Percentiles rank a stretch among this genome's conserved stretches.
Conservation (phyloP, 2,888 invertebrate genomes). For the Lithodes maja region DNA sequence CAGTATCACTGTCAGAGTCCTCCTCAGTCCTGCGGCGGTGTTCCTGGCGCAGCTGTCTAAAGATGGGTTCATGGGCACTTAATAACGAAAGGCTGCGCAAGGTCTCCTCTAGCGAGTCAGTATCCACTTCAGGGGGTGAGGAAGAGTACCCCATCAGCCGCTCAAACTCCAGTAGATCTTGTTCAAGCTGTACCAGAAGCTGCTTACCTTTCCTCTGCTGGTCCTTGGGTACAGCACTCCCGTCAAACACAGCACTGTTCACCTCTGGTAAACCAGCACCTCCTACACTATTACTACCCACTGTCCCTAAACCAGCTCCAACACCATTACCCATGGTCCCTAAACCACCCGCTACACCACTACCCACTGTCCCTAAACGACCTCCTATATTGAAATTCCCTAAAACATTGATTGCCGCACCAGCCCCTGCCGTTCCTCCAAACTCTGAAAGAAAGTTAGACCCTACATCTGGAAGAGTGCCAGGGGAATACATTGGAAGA, state of each 20-base stretch:
- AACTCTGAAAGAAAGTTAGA: conserved; percentile 44
- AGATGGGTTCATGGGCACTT: conserved; percentile 30
- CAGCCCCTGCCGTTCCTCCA: neutral
- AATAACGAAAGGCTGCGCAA: conserved; percentile 55
- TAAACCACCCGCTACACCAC: neutral
- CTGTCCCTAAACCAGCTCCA: neutral
- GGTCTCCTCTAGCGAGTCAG: conserved; percentile 64
- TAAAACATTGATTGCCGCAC: neutral
- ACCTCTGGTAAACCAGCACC: conserved; percentile 28
- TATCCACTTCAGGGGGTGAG: conserved; percentile 64
- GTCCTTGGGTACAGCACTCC: conserved; percentile 54
- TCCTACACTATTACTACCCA: neutral
- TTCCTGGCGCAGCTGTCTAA: conserved; percentile 26
- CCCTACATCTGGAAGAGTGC: conserved; percentile 49
- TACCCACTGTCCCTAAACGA: neutral
- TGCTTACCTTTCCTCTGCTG: conserved; percentile 62
- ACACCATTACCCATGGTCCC: neutral
- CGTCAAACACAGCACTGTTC: conserved; percentile 43
- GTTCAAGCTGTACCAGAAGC: conserved; percentile 63
- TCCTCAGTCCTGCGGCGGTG: conserved; percentile 41
- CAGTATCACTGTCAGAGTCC: conserved; percentile 62
- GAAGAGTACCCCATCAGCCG: conserved; percentile 51
- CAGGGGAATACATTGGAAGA: conserved; percentile 27
- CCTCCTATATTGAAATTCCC: neutral
- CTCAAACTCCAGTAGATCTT: conserved; percentile 66